Conservation (phyloP, 2,888 invertebrate species). For the Tipula confusa region DNA sequence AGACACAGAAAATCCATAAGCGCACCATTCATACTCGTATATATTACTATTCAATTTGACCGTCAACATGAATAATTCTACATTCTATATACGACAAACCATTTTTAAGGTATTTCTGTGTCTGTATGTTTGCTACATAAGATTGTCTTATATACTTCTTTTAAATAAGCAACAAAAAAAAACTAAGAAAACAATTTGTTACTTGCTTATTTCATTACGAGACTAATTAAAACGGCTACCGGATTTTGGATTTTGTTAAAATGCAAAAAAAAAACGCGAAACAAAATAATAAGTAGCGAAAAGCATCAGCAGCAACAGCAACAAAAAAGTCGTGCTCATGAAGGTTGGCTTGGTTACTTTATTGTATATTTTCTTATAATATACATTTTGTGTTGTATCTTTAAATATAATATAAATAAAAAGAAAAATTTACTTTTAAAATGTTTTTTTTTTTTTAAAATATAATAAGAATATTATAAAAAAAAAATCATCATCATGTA, state of each 20-base stretch:
- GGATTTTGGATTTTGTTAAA: conserved; percentile 27
- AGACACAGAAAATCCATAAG: neutral
- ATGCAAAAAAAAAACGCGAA: conserved; percentile 13
- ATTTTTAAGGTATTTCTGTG: neutral
- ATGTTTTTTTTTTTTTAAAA: neutral
- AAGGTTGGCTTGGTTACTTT: conserved; percentile 16
- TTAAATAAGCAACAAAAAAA: neutral
- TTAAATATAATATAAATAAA: neutral
- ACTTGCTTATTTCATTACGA: conserved; percentile 30
- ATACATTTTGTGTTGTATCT: neutral
- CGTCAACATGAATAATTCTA: conserved; percentile 25
- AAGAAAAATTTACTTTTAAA: neutral
- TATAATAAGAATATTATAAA: conserved; percentile 1
- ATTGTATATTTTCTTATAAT: neutral
- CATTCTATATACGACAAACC: neutral
- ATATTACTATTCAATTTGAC: neutral
- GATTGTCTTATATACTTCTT: neutral
- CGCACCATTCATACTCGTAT: neutral
- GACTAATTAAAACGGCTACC: conserved; percentile 30
- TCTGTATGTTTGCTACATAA: neutral
- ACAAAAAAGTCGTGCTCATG: conserved; percentile 27
- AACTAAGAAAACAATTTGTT: conserved; percentile 29
- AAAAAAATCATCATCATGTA: neutral
- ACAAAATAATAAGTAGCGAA: neutral
- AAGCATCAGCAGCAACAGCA: neutral